Percentiles rank a stretch among this genome's conserved stretches.
phyloP scores from a whole-genome alignment of 2,888 invertebrate species.

The Lycaena phlaeas region DNA sequence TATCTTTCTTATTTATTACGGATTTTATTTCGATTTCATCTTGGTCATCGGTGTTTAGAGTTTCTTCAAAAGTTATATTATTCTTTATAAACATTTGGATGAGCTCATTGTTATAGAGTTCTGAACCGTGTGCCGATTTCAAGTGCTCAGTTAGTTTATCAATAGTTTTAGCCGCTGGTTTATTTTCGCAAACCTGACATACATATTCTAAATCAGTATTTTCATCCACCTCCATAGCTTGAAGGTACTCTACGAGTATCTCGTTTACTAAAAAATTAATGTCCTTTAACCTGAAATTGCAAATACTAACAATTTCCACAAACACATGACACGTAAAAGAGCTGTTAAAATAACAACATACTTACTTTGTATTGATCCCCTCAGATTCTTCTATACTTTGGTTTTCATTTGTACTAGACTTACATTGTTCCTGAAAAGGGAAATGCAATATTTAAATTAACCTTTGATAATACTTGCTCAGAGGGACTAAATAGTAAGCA shows the following conservation, averaged over 20 bases:
- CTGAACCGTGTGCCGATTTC: conserved; percentile 22
- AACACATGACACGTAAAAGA: not conserved
- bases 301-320: conserved; percentile 14
- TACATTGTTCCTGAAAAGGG: not conserved
- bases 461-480: too few relatives aligned
- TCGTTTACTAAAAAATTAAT: conserved; percentile 25
- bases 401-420: conserved; percentile 8
- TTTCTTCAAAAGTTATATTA: conserved; percentile 42
- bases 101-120: conserved; percentile 14
- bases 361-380: conserved; percentile 21
- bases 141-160: conserved; percentile 34
- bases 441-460: not conserved
- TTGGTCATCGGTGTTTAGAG: conserved; percentile 28
- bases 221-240: conserved; percentile 27
- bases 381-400: conserved; percentile 10
- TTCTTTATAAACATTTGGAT: conserved; percentile 37
- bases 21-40: conserved; percentile 22
- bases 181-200: conserved; percentile 38
- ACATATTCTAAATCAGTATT: conserved; percentile 34
- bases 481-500: too few relatives aligned
- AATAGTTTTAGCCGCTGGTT: conserved; percentile 22
- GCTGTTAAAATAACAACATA: conserved; percentile 10
- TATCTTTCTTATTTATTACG: conserved; percentile 8
- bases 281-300: conserved; percentile 36
- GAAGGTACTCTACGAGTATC: conserved; percentile 31